Conservation (phyloP, 2,113 vertebrate species). For the Rhombomys opimus region DNA sequence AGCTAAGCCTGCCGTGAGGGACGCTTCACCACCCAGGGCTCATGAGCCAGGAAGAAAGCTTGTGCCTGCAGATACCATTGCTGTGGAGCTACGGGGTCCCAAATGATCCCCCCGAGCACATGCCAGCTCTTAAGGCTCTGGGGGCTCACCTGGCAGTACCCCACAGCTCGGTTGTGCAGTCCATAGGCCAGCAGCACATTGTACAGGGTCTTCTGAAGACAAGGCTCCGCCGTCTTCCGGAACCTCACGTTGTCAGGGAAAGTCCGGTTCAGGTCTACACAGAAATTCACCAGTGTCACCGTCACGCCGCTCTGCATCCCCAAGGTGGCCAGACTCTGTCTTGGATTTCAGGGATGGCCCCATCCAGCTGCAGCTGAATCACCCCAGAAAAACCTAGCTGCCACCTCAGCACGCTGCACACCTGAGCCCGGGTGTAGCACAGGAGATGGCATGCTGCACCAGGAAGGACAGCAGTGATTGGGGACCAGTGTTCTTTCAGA, state of each 20-base stretch:
- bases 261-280: constrained; percentile 95
- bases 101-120: neutral
- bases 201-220: constrained; percentile 91
- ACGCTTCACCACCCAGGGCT: neutral
- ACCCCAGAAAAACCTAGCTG: neutral
- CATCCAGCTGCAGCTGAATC: neutral
- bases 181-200: constrained; percentile 96
- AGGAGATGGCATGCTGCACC: neutral
- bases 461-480: neutral
- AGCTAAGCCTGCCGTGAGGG: neutral
- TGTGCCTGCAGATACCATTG: neutral
- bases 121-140: neutral
- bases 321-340: neutral
- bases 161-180: constrained; percentile 93
- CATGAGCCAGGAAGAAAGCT: neutral
- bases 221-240: constrained; percentile 88
- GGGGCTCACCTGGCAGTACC: constrained; percentile 95
- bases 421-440: neutral
- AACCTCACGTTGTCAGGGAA: constrained; percentile 98
- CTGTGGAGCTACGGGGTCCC: too few relatives aligned
- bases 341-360: neutral
- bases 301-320: too few relatives aligned
- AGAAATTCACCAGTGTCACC: neutral
- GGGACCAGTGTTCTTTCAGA: neutral
- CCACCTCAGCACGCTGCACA: neutral